phyloP scores from a whole-genome alignment of 2,113 vertebrate species.

The Prinia subflava region DNA sequence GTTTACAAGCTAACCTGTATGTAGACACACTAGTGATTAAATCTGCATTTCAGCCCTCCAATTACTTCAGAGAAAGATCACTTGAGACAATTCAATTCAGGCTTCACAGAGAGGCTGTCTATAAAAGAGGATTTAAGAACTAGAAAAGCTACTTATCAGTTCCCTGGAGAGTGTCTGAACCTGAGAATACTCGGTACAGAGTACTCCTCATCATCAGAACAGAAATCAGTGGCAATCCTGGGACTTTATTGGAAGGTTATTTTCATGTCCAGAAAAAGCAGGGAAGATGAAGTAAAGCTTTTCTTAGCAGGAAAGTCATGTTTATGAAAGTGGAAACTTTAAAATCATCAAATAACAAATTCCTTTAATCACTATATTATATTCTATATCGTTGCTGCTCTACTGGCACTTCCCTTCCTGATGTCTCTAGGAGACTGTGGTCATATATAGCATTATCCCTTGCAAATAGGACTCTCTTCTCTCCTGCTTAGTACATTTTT shows the following conservation, averaged over 20 bases:
- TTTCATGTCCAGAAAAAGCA: neutral
- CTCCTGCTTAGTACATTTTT: neutral
- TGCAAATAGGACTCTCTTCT: neutral
- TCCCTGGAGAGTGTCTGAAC: neutral
- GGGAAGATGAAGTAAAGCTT: neutral
- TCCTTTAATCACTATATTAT: neutral
- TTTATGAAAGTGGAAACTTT: neutral
- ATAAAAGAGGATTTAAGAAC: slow-evolving; percentile 4
- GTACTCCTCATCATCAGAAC: neutral
- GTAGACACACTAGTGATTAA: neutral
- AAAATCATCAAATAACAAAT: neutral
- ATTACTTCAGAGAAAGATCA: slow-evolving; percentile 11
- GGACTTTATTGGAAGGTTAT: neutral
- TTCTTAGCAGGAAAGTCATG: neutral
- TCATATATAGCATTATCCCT: neutral
- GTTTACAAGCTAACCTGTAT: neutral
- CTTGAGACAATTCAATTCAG: slow-evolving; percentile 8
- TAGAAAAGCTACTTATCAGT: slow-evolving; percentile 20
- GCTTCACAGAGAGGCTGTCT: neutral
- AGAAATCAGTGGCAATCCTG: neutral
- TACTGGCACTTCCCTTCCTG: neutral
- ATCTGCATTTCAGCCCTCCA: slow-evolving; percentile 9
- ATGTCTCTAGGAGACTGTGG: neutral
- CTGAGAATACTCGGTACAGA: neutral
- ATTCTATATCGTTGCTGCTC: neutral